phyloP scores from a whole-genome alignment of 2,797 vertebrate species.

The Poecilia wingei region DNA sequence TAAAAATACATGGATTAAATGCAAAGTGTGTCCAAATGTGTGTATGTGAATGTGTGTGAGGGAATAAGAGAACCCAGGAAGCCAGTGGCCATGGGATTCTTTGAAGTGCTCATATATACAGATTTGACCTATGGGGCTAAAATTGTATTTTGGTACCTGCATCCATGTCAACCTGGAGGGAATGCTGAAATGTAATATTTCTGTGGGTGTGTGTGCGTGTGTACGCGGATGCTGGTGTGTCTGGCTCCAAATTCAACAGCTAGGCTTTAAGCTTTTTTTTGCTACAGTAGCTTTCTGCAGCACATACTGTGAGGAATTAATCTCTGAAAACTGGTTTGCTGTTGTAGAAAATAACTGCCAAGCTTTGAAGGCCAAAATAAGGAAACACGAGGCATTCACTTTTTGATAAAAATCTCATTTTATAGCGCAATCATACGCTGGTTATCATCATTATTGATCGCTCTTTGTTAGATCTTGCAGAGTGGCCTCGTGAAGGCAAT shows the following conservation, averaged over 20 bases:
- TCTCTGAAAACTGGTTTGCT: slow-evolving; percentile 38
- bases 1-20: slow-evolving; percentile 51
- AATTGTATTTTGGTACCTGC: slow-evolving; percentile 65
- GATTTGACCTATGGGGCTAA: slow-evolving; percentile 56
- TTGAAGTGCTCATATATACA: slow-evolving; percentile 63
- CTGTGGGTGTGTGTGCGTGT: not conserved
- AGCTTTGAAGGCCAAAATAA: slow-evolving; percentile 30
- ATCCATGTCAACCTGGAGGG: slow-evolving; percentile 50
- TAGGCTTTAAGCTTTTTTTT: slow-evolving; percentile 37
- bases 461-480: slow-evolving; percentile 40
- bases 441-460: slow-evolving; percentile 41
- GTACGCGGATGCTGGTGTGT: slow-evolving; percentile 7
- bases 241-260: slow-evolving; percentile 44
- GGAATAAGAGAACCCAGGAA: slow-evolving; percentile 13
- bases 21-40: slow-evolving; percentile 30
- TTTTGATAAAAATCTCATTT: not conserved
- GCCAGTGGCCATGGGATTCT: slow-evolving; percentile 56
- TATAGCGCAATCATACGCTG: not conserved
- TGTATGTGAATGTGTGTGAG: slow-evolving; percentile 18
- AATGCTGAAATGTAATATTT: slow-evolving; percentile 46
- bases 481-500: slow-evolving; percentile 37
- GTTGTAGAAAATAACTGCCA: slow-evolving; percentile 49
- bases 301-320: slow-evolving; percentile 40
- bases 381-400: slow-evolving; percentile 9
- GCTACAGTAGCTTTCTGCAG: slow-evolving; percentile 51